Evolutionary conservation across 2,797 vertebrate genomes (phyloP), one percentile per base, ranked within the genome.

Genomic region (Channallabes apus): DNA sequence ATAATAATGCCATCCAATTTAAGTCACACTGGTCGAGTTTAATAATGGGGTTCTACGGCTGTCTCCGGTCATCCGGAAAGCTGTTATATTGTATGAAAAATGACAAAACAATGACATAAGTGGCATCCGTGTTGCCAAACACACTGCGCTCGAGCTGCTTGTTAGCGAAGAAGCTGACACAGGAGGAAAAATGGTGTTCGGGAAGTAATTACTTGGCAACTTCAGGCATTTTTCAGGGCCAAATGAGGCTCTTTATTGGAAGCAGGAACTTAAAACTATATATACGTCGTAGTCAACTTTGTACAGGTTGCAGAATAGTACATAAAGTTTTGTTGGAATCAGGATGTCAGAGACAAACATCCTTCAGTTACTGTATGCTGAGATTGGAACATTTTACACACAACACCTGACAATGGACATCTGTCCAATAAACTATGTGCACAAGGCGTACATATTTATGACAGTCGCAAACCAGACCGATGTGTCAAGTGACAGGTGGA

Each of bases 241-340:
- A 81, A 80, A 35, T 54, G 64, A 87, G 80, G 32, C 82, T 83
- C 51, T 64, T 80, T 80, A 85, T 77, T 86, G 86, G 69, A 71
- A 27, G 51, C 6, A 38, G 76, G 32, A 59, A 38, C 76, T 59
- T 17, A n/a, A 54, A 18, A 75, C 15, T 67, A 22, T 71, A 11
- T 72, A 18, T 56, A 18, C 18, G 27, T 59, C 12, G 17, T 11
- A 58, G 54, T 22, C 75, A 77, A 35, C 4, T 35, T 56, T 29
- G 51, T 76, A 29, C 46, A 76, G 56, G 56, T 56, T 76, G 73
- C 75, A 58, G 75, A 58, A 59, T 32, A 20, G 56, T 11, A 22
- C 56, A 59, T 65, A 65, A 80, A 80, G 78, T 80, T 46, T 80
- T 27, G 6, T 18, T 64, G 78, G 59, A 65, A 64, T 46, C 35